Evolutionary conservation across 1,140 invertebrate genomes (phyloP).

Genomic region (Drosophila ambigua): DNA sequence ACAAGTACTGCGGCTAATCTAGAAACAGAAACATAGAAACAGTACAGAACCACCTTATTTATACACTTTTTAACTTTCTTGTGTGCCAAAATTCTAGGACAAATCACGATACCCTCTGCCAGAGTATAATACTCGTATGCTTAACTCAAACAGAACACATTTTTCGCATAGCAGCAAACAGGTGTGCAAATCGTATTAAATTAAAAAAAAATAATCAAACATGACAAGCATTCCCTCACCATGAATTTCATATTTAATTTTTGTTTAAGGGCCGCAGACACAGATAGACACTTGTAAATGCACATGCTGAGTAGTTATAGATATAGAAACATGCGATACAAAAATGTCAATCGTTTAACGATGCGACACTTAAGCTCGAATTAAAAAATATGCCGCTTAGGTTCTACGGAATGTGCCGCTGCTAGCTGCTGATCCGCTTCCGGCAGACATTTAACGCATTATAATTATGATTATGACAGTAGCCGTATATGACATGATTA

Average conservation of each 20-base stretch:
- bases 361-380: constrained; percentile 21
- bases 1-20: no score
- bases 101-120: background rate
- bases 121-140: constrained; percentile 27
- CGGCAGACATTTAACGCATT: constrained; percentile 55
- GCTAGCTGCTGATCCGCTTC: constrained; percentile 37
- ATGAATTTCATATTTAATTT: constrained; percentile 42
- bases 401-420: constrained; percentile 35
- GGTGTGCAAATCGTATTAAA: constrained; percentile 78
- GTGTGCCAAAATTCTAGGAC: no score
- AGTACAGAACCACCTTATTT: no score
- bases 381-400: constrained; percentile 23
- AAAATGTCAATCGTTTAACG: constrained; percentile 54
- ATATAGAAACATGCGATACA: background rate
- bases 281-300: constrained; percentile 21
- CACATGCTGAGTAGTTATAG: no score
- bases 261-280: constrained; percentile 26
- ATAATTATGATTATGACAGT: constrained; percentile 46
- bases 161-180: constrained; percentile 67
- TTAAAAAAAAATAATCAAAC: constrained; percentile 54
- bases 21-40: no score
- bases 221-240: constrained; percentile 30
- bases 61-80: no score
- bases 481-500: constrained; percentile 48
- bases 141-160: constrained; percentile 45